These are phyloP conservation scores for Geopemphigus sp. DNA, from an alignment of 1,140 invertebrate species.

Conservation along the genomic window DNA sequence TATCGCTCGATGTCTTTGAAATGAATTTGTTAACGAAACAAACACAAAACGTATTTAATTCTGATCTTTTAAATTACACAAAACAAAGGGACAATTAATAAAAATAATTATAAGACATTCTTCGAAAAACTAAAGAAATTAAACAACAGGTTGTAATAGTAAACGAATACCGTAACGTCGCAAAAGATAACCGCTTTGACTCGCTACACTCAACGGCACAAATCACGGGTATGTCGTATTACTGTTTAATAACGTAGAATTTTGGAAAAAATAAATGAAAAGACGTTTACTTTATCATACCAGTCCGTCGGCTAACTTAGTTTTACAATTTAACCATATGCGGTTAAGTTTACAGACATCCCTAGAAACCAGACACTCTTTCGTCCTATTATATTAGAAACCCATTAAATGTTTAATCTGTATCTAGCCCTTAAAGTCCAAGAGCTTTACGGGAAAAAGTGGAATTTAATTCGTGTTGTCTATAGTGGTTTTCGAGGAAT, in stretches of 20 bases:
- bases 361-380: not conserved
- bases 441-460: not conserved
- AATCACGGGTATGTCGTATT: slow-evolving; percentile 2
- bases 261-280: not conserved
- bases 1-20: no score
- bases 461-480: not conserved
- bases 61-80: not conserved
- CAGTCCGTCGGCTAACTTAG: not conserved
- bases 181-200: no score
- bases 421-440: not conserved
- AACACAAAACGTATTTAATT: no score
- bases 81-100: not conserved
- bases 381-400: not conserved
- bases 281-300: not conserved
- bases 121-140: no score
- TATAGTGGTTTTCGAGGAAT: not conserved
- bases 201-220: not conserved
- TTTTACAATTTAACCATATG: not conserved
- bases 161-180: no score
- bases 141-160: no score
- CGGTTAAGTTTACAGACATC: slow-evolving; percentile 11
- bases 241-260: not conserved
- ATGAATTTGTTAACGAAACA: no score
- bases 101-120: not conserved
- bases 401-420: slow-evolving; percentile 20